Evolutionary conservation across 2,113 vertebrate genomes (phyloP), one percentile per base, ranked within the genome.

Genomic region (Sinocyclocheilus grahami): DNA sequence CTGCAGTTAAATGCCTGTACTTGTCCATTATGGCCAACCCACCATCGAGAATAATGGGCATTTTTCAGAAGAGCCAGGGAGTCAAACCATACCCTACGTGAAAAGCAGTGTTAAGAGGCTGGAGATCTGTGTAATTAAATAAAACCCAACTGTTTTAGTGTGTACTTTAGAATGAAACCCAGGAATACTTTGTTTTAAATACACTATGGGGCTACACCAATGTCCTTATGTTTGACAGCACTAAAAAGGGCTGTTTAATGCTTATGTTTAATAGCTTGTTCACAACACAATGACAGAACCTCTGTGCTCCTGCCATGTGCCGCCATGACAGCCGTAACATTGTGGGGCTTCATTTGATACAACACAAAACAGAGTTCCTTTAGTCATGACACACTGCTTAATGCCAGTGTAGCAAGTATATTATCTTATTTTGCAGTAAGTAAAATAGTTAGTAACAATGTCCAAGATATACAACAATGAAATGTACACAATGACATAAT

Each of bases 11-110:
- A 94, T 87, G 88, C 88, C 90, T 91, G 88, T 89, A 88, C 88
- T 89, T 89, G 90, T 91, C 91, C 91, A 93, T 93, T 92, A 92
- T 90, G 90, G 86, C 90, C 89, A 88, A 91, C 90, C 85, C 85
- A 80, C 89, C 86, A 89, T 90, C 87, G 72, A 78, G 86, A 89
- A 91, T 92, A 92, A 92, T 91, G 90, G 89, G 82, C 87, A 83
- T 90, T 87, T 88, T 87, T 87, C 87, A 83, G 91, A 82, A 89
- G 71, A 85, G 76, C 85, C 83, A 77, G 85, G 72, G 84, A 85
- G 86, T 88, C 85, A 74, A 86, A 85, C 77, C 58, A 18, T 83
- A 88, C 71, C 65, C 84, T 87, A 90, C 79, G 86, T 86, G 87
- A 88, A 90, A 85, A 80, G 74, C 86, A 86, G 87, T 85, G 87